Percentiles rank a stretch among this genome's conserved stretches.
Evolutionary conservation across 2,113 vertebrate species (phyloP).

Genomic region (Lonchura striata): DNA sequence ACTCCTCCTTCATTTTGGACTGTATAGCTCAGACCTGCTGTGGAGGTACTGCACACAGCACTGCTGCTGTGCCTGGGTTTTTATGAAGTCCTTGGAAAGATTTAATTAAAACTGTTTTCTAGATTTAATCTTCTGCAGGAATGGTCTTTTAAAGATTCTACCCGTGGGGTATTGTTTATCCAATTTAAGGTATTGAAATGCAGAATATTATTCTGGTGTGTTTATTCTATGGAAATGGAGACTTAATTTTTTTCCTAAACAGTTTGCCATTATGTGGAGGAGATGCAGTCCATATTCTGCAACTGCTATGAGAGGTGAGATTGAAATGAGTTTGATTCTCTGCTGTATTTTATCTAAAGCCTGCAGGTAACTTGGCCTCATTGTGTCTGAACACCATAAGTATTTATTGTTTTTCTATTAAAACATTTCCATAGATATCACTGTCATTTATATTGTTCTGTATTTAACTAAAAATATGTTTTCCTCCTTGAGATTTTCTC

Average conservation of each 20-base stretch:
- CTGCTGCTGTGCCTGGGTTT: slow-evolving; percentile 10
- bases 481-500: background rate
- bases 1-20: background rate
- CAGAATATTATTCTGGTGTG: background rate
- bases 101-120: slow-evolving; percentile 55
- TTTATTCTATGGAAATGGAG: slow-evolving; percentile 2
- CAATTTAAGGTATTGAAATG: slow-evolving; percentile 15
- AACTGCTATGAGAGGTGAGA: background rate
- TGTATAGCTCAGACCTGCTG: background rate
- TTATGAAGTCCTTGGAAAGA: slow-evolving; percentile 45
- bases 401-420: background rate
- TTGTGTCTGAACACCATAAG: background rate
- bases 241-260: background rate
- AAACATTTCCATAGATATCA: background rate
- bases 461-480: background rate
- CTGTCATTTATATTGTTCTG: background rate
- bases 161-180: background rate
- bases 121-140: slow-evolving; percentile 19
- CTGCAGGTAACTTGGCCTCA: background rate
- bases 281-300: background rate
- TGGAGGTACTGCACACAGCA: background rate
- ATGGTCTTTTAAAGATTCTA: background rate
- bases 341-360: background rate
- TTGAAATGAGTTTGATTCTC: background rate
- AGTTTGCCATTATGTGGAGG: background rate